Evolutionary conservation across 2,888 invertebrate genomes (phyloP).

Genomic region (Syrista parreyssii): DNA sequence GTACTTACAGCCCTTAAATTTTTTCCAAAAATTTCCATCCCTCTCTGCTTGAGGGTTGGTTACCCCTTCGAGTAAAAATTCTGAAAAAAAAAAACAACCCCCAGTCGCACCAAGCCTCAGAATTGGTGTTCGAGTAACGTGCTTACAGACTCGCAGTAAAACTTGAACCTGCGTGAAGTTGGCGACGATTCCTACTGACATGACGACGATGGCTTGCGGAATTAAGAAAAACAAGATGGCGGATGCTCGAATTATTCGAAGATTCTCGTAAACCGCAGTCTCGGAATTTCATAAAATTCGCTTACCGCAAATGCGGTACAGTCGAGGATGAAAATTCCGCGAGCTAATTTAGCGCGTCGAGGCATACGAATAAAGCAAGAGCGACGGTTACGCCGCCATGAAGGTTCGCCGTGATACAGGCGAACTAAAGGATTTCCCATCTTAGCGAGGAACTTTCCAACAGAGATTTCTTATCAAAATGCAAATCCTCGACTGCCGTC

Average conservation of each 20-base stretch:
- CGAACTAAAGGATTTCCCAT: slow-evolving; percentile 43
- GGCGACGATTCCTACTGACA: too few species aligned
- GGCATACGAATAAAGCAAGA: slow-evolving; percentile 6
- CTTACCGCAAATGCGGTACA: background rate
- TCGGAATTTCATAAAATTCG: background rate
- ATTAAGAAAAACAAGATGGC: background rate
- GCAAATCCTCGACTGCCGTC: slow-evolving; percentile 51
- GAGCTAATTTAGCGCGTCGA: background rate
- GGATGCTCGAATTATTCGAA: background rate
- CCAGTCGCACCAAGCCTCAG: too few species aligned
- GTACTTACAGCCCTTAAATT: background rate
- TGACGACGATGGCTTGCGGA: too few species aligned
- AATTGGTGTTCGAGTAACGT: too few species aligned
- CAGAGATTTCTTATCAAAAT: slow-evolving; percentile 65
- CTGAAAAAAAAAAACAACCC: background rate
- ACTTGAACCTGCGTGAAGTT: too few species aligned
- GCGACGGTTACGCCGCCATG: background rate
- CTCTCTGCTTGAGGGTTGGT: too few species aligned
- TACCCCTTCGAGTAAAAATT: background rate
- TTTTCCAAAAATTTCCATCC: background rate
- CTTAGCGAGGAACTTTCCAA: slow-evolving; percentile 54
- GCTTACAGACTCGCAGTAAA: too few species aligned
- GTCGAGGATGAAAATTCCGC: background rate
- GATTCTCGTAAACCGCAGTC: background rate
- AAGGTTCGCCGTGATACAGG: background rate